Conservation (phyloP, 2,888 invertebrate genomes). For the Drosophila monieri region DNA sequence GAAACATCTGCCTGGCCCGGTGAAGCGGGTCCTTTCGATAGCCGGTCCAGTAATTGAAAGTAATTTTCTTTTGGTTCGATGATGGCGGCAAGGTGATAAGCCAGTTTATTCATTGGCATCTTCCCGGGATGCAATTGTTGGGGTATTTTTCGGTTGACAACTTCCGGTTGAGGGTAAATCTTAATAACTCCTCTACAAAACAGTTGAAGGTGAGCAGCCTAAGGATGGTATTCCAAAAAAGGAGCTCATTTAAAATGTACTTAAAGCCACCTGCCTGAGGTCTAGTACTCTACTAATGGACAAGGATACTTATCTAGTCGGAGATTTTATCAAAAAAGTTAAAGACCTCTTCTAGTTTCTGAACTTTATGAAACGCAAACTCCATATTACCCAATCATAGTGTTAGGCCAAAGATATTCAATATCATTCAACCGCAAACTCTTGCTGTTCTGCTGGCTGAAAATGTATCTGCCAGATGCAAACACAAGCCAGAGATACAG, state of each 20-base stretch:
- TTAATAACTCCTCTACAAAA: not conserved
- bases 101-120: conserved; percentile 33
- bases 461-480: conserved; percentile 50
- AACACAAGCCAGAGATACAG: conserved; percentile 35
- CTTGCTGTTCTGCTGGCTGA: conserved; percentile 28
- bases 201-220: not conserved
- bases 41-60: conserved; percentile 70
- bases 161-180: conserved; percentile 50
- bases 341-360: not conserved
- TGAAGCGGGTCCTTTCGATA: conserved; percentile 53
- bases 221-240: not conserved
- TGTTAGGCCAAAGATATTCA: conserved; percentile 3
- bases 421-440: conserved; percentile 53
- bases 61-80: conserved; percentile 50
- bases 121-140: conserved; percentile 37
- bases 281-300: not conserved
- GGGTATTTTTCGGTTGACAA: conserved; percentile 18
- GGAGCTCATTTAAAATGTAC: not conserved
- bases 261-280: not conserved
- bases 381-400: conserved; percentile 9
- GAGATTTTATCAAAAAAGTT: not conserved
- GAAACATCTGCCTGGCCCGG: conserved; percentile 63
- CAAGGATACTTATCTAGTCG: not conserved
- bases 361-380: not conserved
- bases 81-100: conserved; percentile 62